Conservation (phyloP, 2,888 invertebrate genomes). For the Harmothoe impar region DNA sequence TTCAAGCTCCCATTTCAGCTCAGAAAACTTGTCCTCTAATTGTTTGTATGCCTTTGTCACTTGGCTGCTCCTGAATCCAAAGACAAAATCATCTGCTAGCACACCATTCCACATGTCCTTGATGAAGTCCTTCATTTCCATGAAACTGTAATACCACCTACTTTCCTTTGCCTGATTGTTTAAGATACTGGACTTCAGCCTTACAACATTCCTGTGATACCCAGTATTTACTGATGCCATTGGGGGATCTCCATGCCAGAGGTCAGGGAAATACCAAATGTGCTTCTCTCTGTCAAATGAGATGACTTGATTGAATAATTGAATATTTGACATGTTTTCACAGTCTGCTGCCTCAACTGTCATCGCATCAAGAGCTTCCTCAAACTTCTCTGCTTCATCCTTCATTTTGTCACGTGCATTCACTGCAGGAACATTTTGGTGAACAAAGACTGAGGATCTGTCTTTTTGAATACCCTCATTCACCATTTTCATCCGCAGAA, state of each 20-base stretch:
- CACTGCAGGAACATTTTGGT: slow-evolving; percentile 63
- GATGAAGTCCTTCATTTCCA: background rate
- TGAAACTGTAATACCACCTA: background rate
- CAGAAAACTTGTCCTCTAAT: background rate
- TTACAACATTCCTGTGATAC: slow-evolving; percentile 17
- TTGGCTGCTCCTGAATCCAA: slow-evolving; percentile 60
- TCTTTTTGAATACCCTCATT: background rate
- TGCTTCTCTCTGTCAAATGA: slow-evolving; percentile 56
- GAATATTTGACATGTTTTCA: background rate
- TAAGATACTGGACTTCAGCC: slow-evolving; percentile 46
- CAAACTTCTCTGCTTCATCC: slow-evolving; percentile 4
- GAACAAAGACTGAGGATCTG: slow-evolving; percentile 49
- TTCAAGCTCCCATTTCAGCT: background rate
- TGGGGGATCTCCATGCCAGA: slow-evolving; percentile 66
- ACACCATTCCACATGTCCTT: slow-evolving; percentile 61
- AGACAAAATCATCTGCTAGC: too few relatives aligned
- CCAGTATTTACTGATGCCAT: slow-evolving; percentile 65
- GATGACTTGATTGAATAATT: slow-evolving; percentile 58
- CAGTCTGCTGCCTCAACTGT: slow-evolving; percentile 48
- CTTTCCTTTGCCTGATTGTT: background rate
- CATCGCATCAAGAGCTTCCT: slow-evolving; percentile 49
- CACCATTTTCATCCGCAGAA: slow-evolving; percentile 49
- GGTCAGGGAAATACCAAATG: slow-evolving; percentile 60
- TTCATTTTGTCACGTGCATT: slow-evolving; percentile 52
- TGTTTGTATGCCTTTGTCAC: slow-evolving; percentile 57